phyloP scores from a whole-genome alignment of 2,797 vertebrate species.

The Periparus ater region DNA sequence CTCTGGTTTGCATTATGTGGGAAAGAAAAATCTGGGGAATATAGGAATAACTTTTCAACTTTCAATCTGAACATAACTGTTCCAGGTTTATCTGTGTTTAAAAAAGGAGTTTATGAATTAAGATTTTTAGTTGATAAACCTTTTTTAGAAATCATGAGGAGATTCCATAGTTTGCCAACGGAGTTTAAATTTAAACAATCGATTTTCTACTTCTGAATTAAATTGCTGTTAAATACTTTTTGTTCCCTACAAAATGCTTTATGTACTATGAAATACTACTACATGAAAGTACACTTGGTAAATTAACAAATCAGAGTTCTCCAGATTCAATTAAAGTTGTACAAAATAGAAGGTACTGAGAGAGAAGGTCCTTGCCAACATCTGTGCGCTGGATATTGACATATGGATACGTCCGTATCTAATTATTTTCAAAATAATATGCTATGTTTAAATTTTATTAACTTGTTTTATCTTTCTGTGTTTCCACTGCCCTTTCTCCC shows the following conservation, averaged over 20 bases:
- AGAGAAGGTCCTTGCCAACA: background rate
- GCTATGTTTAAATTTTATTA: background rate
- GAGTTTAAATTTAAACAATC: background rate
- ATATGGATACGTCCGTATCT: background rate
- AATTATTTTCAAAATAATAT: background rate
- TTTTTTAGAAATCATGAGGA: background rate
- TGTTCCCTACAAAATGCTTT: background rate
- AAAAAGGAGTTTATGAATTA: background rate
- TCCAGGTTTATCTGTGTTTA: background rate
- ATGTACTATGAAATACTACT: background rate
- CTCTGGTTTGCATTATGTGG: background rate
- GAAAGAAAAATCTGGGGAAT: background rate
- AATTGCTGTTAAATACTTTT: background rate
- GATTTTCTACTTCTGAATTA: background rate
- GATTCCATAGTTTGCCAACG: background rate
- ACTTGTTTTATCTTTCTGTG: background rate
- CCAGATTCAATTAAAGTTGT: background rate
- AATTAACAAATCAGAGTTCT: background rate
- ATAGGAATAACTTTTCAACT: background rate
- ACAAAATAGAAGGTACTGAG: background rate
- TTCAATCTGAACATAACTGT: background rate
- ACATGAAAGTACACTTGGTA: background rate
- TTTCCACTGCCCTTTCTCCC: background rate
- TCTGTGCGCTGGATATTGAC: background rate
- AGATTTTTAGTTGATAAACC: background rate